A percentile compares a stretch with the other conserved stretches of the same genome.
Conservation (phyloP, 2,797 vertebrate species). For the Poecile montanus region DNA sequence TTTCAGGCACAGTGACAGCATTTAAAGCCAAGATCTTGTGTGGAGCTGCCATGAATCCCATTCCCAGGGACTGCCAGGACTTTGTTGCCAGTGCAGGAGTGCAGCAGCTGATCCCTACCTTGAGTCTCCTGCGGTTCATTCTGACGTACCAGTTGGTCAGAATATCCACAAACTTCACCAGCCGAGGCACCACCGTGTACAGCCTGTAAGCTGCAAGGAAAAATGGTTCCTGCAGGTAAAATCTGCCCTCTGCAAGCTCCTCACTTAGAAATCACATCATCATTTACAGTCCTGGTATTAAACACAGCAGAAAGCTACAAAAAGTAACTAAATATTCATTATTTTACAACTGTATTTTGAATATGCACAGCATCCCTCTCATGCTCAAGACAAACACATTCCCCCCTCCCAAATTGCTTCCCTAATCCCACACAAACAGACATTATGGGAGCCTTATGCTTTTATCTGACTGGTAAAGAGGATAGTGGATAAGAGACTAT, state of each 20-base stretch:
- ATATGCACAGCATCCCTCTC: not conserved
- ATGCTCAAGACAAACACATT: not conserved
- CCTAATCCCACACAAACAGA: not conserved
- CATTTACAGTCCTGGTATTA: not conserved
- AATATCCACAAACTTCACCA: conserved; percentile 96
- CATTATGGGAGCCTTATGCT: conserved; percentile 48
- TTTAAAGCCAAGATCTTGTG: not conserved
- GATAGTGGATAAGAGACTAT: conserved; percentile 30
- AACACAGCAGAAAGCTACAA: not conserved
- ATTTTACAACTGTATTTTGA: not conserved
- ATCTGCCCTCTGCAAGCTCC: not conserved
- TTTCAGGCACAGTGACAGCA: not conserved
- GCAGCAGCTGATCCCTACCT: conserved; percentile 80
- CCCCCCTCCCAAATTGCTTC: not conserved
- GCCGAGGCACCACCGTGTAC: conserved; percentile 93
- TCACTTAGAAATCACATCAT: not conserved
- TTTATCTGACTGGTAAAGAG: conserved; percentile 41
- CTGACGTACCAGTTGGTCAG: conserved; percentile 98
- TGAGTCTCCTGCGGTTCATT: conserved; percentile 93
- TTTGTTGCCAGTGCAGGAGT: not conserved
- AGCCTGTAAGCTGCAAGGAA: conserved; percentile 86
- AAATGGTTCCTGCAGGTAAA: not conserved
- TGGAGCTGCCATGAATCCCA: not conserved
- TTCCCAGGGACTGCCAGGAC: not conserved
- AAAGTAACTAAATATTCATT: not conserved